Evolutionary conservation across 92 coral and sea anemone species (phyloP).

Genomic region (Umimayanthus chanpuru): DNA sequence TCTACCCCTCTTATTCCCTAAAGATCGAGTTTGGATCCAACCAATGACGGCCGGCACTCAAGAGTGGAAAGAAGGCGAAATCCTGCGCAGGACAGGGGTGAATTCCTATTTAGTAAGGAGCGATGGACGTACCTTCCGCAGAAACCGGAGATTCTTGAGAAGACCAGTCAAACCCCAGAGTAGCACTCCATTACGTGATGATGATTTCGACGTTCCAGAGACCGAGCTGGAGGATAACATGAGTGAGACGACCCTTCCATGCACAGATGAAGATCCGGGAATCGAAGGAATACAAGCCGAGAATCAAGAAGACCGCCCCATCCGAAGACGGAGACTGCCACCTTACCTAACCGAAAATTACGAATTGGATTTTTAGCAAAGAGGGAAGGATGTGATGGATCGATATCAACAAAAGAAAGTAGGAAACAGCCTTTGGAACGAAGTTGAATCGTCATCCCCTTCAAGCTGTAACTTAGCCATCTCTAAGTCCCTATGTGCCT

Average conservation of each 20-base stretch:
- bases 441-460: no score
- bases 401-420: not conserved
- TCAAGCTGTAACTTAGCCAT: no score
- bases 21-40: conserved; percentile 1
- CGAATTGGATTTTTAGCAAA: not conserved
- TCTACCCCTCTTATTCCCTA: not conserved
- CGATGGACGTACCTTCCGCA: not conserved
- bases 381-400: not conserved
- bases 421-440: no score
- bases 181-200: not conserved
- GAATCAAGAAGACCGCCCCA: not conserved
- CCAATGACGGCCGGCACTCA: not conserved
- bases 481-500: no score
- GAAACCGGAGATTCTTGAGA: not conserved
- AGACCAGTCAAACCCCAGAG: not conserved
- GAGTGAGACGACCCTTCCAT: not conserved
- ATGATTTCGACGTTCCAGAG: no score
- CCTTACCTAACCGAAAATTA: not conserved
- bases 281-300: not conserved
- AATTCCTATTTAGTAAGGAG: not conserved
- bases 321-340: not conserved
- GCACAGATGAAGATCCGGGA: not conserved
- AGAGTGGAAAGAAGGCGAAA: not conserved
- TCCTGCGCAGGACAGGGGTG: not conserved
- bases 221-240: not conserved